Evolutionary conservation across 2,113 vertebrate genomes (phyloP).

Genomic region (Neolamprologus fasciatus): DNA sequence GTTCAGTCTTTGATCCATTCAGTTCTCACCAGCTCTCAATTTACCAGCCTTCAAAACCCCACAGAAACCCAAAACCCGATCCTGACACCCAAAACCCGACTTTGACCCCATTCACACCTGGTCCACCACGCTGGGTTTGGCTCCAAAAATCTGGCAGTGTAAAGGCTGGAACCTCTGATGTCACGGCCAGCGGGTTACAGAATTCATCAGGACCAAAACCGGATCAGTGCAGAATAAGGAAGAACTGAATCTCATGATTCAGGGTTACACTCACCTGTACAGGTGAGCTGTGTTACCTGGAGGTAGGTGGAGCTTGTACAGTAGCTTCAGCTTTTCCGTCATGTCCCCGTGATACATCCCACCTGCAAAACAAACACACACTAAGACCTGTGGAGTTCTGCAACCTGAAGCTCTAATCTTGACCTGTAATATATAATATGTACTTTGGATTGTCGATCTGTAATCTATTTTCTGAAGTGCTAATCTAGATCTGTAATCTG

Average conservation of each 20-base stretch:
- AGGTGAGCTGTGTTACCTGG: conserved; percentile 73
- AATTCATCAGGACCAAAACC: not conserved
- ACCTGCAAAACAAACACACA: conserved; percentile 62
- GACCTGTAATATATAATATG: not conserved
- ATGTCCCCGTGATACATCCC: conserved; percentile 96
- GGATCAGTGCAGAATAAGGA: not conserved
- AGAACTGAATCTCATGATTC: not conserved
- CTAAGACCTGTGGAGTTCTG: not conserved
- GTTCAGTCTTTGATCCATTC: not conserved
- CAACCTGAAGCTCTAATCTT: not conserved
- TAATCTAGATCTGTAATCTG: not conserved
- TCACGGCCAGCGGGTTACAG: not conserved
- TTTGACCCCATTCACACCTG: not conserved
- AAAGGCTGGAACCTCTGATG: not conserved
- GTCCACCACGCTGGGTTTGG: not conserved
- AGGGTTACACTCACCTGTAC: not conserved
- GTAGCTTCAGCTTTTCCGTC: conserved; percentile 90
- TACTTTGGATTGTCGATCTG: not conserved
- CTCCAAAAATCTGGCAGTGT: not conserved
- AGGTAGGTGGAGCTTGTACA: conserved; percentile 93
- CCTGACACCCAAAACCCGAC: not conserved
- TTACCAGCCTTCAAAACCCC: not conserved
- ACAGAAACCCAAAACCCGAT: not conserved
- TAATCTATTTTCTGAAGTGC: not conserved
- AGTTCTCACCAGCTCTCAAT: not conserved